Evolutionary conservation across 1,140 invertebrate genomes (phyloP), one percentile per base, ranked within the genome.

Genomic region (Leptinotarsa undecemlineata): DNA sequence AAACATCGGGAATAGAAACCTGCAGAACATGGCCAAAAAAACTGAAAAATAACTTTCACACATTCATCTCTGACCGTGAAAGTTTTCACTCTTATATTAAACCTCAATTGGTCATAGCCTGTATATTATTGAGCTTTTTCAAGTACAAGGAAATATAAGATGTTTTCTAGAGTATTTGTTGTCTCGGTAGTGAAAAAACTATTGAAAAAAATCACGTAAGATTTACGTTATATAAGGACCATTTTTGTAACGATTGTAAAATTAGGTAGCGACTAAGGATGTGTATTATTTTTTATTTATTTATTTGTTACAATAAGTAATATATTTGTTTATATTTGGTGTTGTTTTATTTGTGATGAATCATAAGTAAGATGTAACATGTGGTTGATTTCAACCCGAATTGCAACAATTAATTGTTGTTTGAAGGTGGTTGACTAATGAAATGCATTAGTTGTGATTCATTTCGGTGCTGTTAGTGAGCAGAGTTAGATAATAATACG

Each of bases 221-320:
- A 48, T 21, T 47, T 17, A 21, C 42, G 33, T 15, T n/a, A 42
- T 68, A 13, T 68, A 19, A 68, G 33, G 42, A 68, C 14, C 33
- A 68, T 19, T n/a, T 48, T 68, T 68, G n/a, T 33, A 66, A 23
- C 63, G 63, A 33, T 66, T 68, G 67, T 68, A 47, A 23, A 68
- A 48, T 17, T 68, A 42, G 26, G 26, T 69, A 69, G 68, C n/a
- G 51, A 17, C 20, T 71, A 51, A 71, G 21, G 48, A 13, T 23
- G 57, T 71, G 69, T 71, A 61, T 71, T 21, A 61, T 71, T 71
- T 57, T 42, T 71, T 71, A 71, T 71, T 71, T 71, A 71, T 71
- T 71, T 71, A 71, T 71, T 71, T 71, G 69, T 71, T 71, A 61
- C n/a, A n/a, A 62, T 71, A 61, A 21, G 57, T 60, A 68, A 71